Conservation (phyloP, 92 coral and sea anemone species). For the Paramuricea clavata region DNA sequence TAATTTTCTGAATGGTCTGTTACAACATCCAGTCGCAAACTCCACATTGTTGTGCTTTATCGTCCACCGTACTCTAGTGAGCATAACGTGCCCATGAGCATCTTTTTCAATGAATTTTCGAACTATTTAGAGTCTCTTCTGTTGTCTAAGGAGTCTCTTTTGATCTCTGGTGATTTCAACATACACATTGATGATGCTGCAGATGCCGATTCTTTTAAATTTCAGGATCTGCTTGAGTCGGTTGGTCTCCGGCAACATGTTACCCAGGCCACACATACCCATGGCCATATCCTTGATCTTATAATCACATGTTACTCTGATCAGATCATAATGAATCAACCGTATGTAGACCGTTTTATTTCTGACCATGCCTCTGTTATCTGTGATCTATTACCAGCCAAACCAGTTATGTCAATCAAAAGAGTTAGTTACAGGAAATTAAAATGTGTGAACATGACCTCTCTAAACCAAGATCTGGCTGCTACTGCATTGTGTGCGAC, state of each 20-base stretch:
- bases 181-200: conserved; percentile 43
- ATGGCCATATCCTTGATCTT: conserved; percentile 51
- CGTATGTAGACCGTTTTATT: conserved; percentile 27
- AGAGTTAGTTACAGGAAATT: not conserved
- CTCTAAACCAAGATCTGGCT: not conserved
- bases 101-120: conserved; percentile 66
- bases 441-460: not conserved
- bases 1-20: conserved; percentile 24
- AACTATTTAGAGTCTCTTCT: conserved; percentile 46
- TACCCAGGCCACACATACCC: conserved; percentile 11
- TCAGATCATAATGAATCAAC: conserved; percentile 5
- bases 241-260: not conserved
- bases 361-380: conserved; percentile 27
- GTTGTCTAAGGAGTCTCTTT: conserved; percentile 58
- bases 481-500: not conserved
- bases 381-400: not conserved
- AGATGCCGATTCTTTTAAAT: conserved; percentile 46
- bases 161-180: conserved; percentile 43
- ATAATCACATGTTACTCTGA: conserved; percentile 50
- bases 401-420: not conserved
- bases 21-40: conserved; percentile 3
- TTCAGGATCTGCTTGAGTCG: conserved; percentile 17
- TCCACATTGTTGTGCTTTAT: conserved; percentile 37
- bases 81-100: conserved; percentile 50
- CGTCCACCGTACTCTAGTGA: conserved; percentile 64